phyloP scores from a whole-genome alignment of 2,113 vertebrate genomes.

The Nibea albiflora region DNA sequence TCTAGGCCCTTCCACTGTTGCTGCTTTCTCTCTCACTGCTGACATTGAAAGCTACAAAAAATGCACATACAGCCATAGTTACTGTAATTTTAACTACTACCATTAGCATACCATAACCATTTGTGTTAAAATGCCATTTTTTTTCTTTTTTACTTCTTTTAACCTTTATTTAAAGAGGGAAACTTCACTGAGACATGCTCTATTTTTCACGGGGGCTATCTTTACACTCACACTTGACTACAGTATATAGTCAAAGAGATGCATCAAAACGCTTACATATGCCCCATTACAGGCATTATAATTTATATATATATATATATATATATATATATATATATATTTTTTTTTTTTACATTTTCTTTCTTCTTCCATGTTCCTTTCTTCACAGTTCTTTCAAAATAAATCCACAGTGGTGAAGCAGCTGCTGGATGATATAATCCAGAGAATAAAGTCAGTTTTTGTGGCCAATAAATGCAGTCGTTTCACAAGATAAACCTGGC shows the following conservation, averaged over 20 bases:
- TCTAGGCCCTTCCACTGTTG: not conserved
- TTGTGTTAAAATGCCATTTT: too few species aligned
- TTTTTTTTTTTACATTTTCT: too few species aligned
- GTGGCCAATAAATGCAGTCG: too few species aligned
- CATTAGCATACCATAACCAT: too few species aligned
- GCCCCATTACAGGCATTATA: not conserved
- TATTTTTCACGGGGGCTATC: not conserved
- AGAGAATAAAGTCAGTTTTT: too few species aligned
- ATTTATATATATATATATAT: not conserved
- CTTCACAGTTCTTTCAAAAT: not conserved
- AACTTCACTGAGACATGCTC: not conserved
- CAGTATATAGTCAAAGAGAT: not conserved
- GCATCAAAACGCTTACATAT: not conserved
- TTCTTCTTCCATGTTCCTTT: not conserved
- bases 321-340: not conserved
- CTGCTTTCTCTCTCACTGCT: not conserved
- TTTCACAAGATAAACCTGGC: too few species aligned
- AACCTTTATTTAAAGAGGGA: slow-evolving; percentile 7
- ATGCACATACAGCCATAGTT: not conserved
- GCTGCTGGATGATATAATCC: too few species aligned
- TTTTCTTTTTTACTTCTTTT: too few species aligned
- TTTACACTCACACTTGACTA: not conserved
- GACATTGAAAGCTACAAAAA: not conserved
- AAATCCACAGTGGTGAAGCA: too few species aligned
- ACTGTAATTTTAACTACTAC: not conserved